These are phyloP conservation scores for Lacerta viridis DNA, from an alignment of 2,797 vertebrate genomes.

Conservation along the genomic window DNA sequence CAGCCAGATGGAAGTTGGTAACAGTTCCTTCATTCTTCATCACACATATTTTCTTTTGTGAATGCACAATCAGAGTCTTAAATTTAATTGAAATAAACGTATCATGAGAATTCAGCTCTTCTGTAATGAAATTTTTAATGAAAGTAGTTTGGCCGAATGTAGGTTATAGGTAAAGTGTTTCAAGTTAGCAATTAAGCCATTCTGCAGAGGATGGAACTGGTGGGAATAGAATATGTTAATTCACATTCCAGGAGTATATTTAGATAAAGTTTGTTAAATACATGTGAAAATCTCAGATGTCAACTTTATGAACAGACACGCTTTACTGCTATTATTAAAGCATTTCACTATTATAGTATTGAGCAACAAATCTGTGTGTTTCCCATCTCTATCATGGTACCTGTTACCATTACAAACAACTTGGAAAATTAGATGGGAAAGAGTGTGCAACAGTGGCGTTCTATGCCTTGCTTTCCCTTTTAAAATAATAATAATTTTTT, in stretches of 20 bases:
- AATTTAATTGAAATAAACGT: conserved; percentile 62
- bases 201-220: conserved; percentile 52
- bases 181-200: conserved; percentile 59
- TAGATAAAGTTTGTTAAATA: conserved; percentile 3
- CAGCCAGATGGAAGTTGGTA: conserved; percentile 34
- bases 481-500: no score
- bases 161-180: conserved; percentile 58
- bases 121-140: conserved; percentile 71
- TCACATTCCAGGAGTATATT: conserved; percentile 7
- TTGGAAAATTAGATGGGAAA: neutral
- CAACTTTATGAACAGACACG: neutral
- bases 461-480: neutral
- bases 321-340: neutral
- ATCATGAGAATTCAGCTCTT: conserved; percentile 61
- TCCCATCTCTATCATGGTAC: neutral
- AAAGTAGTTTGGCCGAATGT: conserved; percentile 62
- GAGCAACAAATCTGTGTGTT: neutral
- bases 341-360: neutral
- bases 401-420: neutral
- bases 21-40: conserved; percentile 17
- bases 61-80: conserved; percentile 47
- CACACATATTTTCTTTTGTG: conserved; percentile 56
- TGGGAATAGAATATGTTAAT: conserved; percentile 58
- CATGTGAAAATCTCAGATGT: neutral
- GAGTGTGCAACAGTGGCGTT: neutral